These are phyloP conservation scores for Sminthurinus aureus DNA, from an alignment of 2,888 invertebrate genomes.

Conservation along the genomic window DNA sequence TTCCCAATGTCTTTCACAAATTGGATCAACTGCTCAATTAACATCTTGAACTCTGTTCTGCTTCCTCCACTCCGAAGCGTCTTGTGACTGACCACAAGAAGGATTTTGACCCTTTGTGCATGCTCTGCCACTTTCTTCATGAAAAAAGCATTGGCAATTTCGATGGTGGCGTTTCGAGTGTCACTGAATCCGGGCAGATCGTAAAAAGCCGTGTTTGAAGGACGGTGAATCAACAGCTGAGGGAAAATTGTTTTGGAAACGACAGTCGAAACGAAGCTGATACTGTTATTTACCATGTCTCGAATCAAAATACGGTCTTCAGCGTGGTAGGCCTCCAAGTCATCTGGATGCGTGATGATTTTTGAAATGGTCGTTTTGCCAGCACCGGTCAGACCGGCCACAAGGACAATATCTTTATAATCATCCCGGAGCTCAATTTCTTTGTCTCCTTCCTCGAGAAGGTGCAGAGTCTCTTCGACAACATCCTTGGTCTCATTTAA, in stretches of 20 bases:
- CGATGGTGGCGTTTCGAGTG: slow-evolving; percentile 13
- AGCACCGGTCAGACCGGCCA: neutral
- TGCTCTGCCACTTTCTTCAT: no score
- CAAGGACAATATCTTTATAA: neutral
- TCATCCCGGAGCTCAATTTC: neutral
- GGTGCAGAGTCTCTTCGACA: neutral
- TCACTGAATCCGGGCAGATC: slow-evolving; percentile 25
- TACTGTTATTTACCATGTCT: neutral
- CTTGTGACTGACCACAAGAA: slow-evolving; percentile 15
- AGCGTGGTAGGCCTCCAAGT: neutral
- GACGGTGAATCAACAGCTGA: neutral
- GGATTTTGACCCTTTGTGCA: slow-evolving; percentile 12
- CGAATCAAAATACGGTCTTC: slow-evolving; percentile 5
- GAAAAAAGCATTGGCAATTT: slow-evolving; percentile 27
- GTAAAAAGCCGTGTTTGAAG: slow-evolving; percentile 8
- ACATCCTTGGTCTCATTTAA: no score
- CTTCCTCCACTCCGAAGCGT: neutral
- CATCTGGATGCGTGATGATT: neutral
- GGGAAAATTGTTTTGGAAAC: slow-evolving; percentile 29
- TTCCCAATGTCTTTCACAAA: slow-evolving; percentile 1
- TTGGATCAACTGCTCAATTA: neutral
- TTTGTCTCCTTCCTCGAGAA: slow-evolving; percentile 1
- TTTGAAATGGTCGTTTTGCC: slow-evolving; percentile 22
- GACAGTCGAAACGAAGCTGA: neutral
- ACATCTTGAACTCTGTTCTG: slow-evolving; percentile 4